Evolutionary conservation across 2,797 vertebrate species (phyloP), one percentile per base, ranked within the genome.

Genomic region (Miichthys miiuy): DNA sequence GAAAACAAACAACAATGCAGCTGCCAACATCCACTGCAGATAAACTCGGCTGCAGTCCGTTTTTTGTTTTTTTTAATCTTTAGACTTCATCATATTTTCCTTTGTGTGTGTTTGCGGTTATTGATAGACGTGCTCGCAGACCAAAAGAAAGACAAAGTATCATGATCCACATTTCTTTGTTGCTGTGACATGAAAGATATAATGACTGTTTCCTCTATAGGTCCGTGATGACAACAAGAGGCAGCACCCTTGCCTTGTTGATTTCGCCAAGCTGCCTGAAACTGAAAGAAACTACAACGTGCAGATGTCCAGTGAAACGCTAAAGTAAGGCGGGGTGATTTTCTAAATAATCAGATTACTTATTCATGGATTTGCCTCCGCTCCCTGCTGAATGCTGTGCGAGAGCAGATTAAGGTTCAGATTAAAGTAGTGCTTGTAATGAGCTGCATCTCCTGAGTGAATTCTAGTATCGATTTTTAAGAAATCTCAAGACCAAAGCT

Each of bases 211-310:
- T 85, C 71, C 82, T 78, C 90, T 88, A 34, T 89, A 99, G 98
- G 93, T 98, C 82, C 96, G 98, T 18, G 98, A 99, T 90, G 98
- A 99, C 94, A 99, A 99, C 93, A 99, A 99, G 94, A 96, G 98
- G 68, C 98, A 99, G 90, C 98, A 99, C 90, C 98, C 98, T 73
- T 99, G 98, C 91, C 96, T 99, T 41, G 98, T 99, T 86, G 97
- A 99, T 92, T 99, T 99, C 82, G 89, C 95, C 78, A 99, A 99
- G 90, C 93, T 99, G 81, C 98, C 98, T 63, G 98, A 99, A 96
- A 99, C 98, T 7, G 98, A 99, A 93, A 98, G 97, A 91, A 99
- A 98, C 93, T 99, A 99, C 88, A 99, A 99, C 91, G 87, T 99
- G 63, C 98, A 99, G 92, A 99, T 99, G 98, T 99, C 98, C 79